Evolutionary conservation across 1,140 invertebrate species (phyloP), one percentile per base, ranked within the genome.

Genomic region (Mercenaria mercenaria): DNA sequence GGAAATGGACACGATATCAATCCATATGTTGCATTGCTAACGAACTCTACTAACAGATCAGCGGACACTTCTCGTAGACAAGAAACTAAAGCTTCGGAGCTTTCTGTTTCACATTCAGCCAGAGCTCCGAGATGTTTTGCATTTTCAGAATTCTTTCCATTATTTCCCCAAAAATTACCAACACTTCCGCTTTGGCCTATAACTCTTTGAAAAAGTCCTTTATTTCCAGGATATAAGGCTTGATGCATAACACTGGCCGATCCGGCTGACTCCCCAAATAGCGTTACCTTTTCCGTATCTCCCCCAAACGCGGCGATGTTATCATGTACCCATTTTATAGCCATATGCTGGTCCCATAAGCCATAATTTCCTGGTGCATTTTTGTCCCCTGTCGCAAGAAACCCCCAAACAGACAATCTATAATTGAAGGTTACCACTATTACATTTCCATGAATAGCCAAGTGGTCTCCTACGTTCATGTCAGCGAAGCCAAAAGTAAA

Each of bases 191-290:
- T 92, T 64, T 85, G n/a, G 0, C 69, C 50, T 39, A 92, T 84
- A 18, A 77, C 72, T n/a, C 90, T 56, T 23, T 88, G 76, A 47
- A 92, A 90, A 13, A 92, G 72, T n/a, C 91, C 91, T 67, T 87
- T 77, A 29, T 86, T 89, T 10, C 23, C 56, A 26, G 76, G 61
- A 56, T 85, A 88, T 20, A 88, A 10, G 0, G 79, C 72, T 18
- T 86, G 91, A 47, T 74, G 72, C 13, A 50, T 72, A 0, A 88
- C 88, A 52, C 61, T 82, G 32, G 76, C 72, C 0, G 41, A 87
- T 20, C 99, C 99, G 23, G 99, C 98, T 82, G 98, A 98, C 96
- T 99, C 99, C 20, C 99, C 99, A 94, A 99, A 74, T 26, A 92
- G 20, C 0, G 98, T 98, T 0, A 98, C 96, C 64, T 96, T 95